Conservation (phyloP, 2,888 invertebrate species). For the Exocentrus adspersus region DNA sequence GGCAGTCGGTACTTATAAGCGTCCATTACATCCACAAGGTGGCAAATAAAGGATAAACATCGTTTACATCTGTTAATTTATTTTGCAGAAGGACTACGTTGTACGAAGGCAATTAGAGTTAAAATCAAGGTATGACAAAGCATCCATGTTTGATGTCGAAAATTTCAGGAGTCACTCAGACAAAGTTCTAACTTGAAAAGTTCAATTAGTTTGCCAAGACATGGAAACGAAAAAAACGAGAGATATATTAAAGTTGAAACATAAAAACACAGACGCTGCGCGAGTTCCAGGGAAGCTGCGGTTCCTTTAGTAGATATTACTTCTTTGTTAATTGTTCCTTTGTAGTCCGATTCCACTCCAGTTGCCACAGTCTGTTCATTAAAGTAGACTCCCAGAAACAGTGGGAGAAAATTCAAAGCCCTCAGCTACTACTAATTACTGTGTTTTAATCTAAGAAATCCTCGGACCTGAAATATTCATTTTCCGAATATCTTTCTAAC, state of each 20-base stretch:
- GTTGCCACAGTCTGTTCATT: slow-evolving; percentile 59
- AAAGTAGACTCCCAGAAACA: slow-evolving; percentile 54
- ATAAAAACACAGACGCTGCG: slow-evolving; percentile 54
- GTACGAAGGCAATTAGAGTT: not conserved
- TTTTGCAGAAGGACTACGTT: not conserved
- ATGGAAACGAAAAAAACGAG: slow-evolving; percentile 35
- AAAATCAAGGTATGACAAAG: slow-evolving; percentile 5
- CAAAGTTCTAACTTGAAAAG: slow-evolving; percentile 28
- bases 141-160: slow-evolving; percentile 12
- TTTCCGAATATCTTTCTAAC: slow-evolving; percentile 25
- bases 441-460: slow-evolving; percentile 53
- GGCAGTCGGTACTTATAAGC: no score
- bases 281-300: slow-evolving; percentile 56
- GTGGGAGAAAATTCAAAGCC: slow-evolving; percentile 50
- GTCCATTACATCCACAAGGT: no score
- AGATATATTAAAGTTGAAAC: slow-evolving; percentile 50
- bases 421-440: slow-evolving; percentile 57
- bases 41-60: no score
- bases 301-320: slow-evolving; percentile 61
- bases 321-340: slow-evolving; percentile 63
- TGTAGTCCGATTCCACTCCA: slow-evolving; percentile 60
- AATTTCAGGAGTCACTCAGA: slow-evolving; percentile 17
- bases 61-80: no score
- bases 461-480: slow-evolving; percentile 33
- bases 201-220: slow-evolving; percentile 38